Conservation (phyloP, 2,113 vertebrate genomes). For the Blennius ocellaris region DNA sequence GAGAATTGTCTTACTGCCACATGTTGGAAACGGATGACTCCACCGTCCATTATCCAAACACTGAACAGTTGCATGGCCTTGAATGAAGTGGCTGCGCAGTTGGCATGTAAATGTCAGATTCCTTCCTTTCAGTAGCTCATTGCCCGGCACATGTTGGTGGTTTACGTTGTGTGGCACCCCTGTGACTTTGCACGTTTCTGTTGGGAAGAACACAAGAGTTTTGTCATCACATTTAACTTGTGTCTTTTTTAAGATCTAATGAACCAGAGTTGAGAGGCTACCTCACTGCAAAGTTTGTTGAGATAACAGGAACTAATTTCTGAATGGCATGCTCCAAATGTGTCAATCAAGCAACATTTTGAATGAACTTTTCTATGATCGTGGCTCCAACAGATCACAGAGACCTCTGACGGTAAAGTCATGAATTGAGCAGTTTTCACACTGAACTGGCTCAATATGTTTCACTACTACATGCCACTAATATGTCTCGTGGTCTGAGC, state of each 20-base stretch:
- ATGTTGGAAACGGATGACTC: conserved; percentile 78
- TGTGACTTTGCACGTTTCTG: conserved; percentile 15
- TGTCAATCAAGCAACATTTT: too few species aligned
- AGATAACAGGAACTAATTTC: too few species aligned
- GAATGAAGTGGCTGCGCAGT: conserved; percentile 11
- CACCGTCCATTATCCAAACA: conserved; percentile 82
- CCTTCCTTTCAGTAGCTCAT: not conserved
- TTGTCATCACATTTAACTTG: not conserved
- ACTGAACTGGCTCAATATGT: too few species aligned
- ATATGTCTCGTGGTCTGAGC: not conserved
- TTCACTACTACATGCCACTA: too few species aligned
- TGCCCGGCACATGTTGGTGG: accelerated
- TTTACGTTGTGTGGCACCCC: accelerated
- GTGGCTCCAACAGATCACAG: too few species aligned
- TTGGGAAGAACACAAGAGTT: not conserved
- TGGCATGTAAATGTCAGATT: conserved; percentile 11
- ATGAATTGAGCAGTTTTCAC: too few species aligned
- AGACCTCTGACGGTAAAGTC: too few species aligned
- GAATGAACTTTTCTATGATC: too few species aligned
- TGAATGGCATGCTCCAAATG: too few species aligned
- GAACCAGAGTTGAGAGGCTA: not conserved
- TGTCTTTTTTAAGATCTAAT: not conserved
- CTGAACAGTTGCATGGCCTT: conserved; percentile 69
- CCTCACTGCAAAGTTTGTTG: too few species aligned
- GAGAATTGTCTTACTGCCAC: conserved; percentile 76